These are phyloP conservation scores for Varecia variegata DNA, from an alignment of 2,797 vertebrate species.

Conservation along the genomic window DNA sequence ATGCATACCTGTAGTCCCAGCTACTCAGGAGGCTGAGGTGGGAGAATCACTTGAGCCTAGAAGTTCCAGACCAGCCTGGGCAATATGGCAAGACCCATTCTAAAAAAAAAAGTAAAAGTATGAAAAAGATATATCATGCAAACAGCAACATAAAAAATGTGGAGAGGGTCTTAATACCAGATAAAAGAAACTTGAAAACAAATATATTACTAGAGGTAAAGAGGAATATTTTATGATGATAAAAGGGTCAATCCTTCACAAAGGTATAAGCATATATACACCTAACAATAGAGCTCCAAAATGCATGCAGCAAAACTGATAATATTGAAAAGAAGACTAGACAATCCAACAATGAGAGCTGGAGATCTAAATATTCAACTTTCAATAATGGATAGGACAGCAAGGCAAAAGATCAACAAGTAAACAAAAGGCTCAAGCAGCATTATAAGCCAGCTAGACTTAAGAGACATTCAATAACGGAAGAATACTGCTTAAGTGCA, in stretches of 20 bases:
- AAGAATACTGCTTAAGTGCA: too few relatives aligned
- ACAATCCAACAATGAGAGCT: neutral
- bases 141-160: neutral
- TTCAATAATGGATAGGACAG: neutral
- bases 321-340: neutral
- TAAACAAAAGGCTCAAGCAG: neutral
- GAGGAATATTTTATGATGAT: neutral
- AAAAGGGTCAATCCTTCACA: neutral
- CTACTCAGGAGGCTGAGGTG: too few relatives aligned
- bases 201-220: neutral
- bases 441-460: neutral
- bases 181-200: neutral
- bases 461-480: neutral
- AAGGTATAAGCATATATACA: neutral
- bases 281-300: neutral
- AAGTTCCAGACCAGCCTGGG: too few relatives aligned
- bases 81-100: too few relatives aligned
- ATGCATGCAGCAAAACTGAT: neutral
- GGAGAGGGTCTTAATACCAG: neutral
- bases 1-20: too few relatives aligned
- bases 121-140: too few relatives aligned
- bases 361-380: neutral
- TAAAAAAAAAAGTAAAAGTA: too few relatives aligned
- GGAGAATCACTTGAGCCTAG: too few relatives aligned
- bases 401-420: neutral